Evolutionary conservation across 2,888 invertebrate genomes (phyloP), one percentile per base, ranked within the genome.

Genomic region (Drosophila eohydei): DNA sequence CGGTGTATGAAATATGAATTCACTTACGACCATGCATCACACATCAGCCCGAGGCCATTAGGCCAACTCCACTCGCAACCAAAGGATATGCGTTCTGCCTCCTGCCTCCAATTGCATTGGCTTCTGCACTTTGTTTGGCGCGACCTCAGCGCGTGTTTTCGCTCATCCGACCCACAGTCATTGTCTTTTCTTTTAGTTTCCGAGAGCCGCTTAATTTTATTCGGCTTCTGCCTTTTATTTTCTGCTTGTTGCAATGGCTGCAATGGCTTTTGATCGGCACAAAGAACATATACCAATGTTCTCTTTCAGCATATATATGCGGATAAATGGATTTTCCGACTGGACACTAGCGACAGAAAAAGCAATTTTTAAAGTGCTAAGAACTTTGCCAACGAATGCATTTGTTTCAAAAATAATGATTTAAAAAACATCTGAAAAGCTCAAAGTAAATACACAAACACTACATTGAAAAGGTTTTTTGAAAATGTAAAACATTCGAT

Each of bases 1-100:
- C 78, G 80, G 71, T 82, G 84, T 89, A 91, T 91, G 89, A 92
- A 91, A 91, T 92, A 91, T 91, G 91, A 91, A 90, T 91, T 91
- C 90, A 90, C 92, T 92, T 91, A 91, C 83, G 66, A 61, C 38
- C 36, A 71, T 62, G 83, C 88, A 88, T 90, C 91, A 81, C 86
- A 83, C 81, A 77, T 71, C 83, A 84, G 76, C 91, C 87, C 80
- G 83, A 73, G 83, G 91, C 90, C 90, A 91, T 91, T 91, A 89
- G 85, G 92, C 74, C 74, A 72, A 28, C 78, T 55, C 46, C 51
- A 55, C 40, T 54, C 44, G 14, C 56, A 52, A 36, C 65, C 61
- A 46, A 71, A 74, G 59, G 68, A 72, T 36, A 52, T 50, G 55
- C 59, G 16, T 36, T 44, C 21, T 7, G 44, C 46, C 48, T 44